phyloP scores from a whole-genome alignment of 2,888 invertebrate genomes.

The Catonia carolina region DNA sequence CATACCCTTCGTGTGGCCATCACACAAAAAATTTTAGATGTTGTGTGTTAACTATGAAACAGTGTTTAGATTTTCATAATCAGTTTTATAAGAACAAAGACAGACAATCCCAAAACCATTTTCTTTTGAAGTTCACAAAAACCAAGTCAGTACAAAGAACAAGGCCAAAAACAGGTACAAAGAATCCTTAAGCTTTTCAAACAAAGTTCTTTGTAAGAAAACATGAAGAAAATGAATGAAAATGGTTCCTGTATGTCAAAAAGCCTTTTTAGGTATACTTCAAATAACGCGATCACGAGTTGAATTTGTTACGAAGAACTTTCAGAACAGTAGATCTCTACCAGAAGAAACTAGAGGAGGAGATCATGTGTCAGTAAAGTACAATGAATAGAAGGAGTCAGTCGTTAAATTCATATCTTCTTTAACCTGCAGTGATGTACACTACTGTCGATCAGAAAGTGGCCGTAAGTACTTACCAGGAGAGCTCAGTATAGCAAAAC shows the following conservation, averaged over 20 bases:
- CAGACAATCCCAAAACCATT: conserved; percentile 16
- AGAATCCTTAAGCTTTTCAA: conserved; percentile 16
- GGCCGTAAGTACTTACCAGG: conserved; percentile 18
- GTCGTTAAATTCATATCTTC: conserved; percentile 16
- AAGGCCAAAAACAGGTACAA: conserved; percentile 11
- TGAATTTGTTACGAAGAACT: conserved; percentile 17
- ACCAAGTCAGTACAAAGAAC: conserved; percentile 14
- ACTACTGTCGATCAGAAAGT: conserved; percentile 20
- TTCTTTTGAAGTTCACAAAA: conserved; percentile 16
- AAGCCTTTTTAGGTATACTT: conserved; percentile 14
- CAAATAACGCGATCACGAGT: conserved; percentile 16
- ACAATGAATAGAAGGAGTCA: conserved; percentile 13
- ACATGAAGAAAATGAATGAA: conserved; percentile 7
- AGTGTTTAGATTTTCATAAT: conserved; percentile 16
- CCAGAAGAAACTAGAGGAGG: conserved; percentile 18
- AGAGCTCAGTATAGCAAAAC: conserved; percentile 20
- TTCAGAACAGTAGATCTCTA: conserved; percentile 13
- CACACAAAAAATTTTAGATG: conserved; percentile 15
- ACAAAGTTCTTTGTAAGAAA: conserved; percentile 19
- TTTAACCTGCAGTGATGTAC: conserved; percentile 18
- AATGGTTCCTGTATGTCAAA: conserved; percentile 20
- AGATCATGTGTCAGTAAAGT: conserved; percentile 15
- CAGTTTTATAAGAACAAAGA: conserved; percentile 19
- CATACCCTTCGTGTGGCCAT: conserved; percentile 15
- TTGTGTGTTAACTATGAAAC: conserved; percentile 9